Evolutionary conservation across 2,113 vertebrate species (phyloP).

Genomic region (Charadrius vociferus): DNA sequence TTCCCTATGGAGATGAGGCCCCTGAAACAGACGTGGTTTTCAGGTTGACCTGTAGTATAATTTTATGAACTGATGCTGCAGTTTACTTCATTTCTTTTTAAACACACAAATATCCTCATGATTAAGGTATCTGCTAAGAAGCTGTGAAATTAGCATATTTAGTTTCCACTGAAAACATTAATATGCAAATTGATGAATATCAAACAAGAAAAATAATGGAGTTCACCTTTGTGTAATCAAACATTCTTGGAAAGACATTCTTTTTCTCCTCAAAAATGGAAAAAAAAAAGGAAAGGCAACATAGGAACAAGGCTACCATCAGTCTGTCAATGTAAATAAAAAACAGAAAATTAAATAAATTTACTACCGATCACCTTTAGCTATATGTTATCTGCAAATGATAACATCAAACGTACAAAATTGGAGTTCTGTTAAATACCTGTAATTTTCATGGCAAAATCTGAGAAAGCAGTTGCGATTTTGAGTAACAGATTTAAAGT

Average conservation of each 20-base stretch:
- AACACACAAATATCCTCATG: constrained; percentile 42
- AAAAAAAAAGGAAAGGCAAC: background rate
- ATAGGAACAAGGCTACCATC: background rate
- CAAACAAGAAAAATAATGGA: constrained; percentile 27
- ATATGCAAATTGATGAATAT: constrained; percentile 57
- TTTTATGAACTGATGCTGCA: background rate
- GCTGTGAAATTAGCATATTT: constrained; percentile 60
- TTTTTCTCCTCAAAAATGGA: constrained; percentile 6
- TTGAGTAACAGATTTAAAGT: background rate
- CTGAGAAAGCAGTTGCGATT: background rate
- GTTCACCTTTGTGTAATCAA: constrained; percentile 61
- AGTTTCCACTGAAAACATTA: constrained; percentile 40
- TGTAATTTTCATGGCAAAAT: background rate
- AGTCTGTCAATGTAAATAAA: background rate
- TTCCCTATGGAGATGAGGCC: background rate
- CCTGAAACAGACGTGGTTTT: background rate
- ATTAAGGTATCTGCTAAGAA: constrained; percentile 47
- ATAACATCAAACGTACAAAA: background rate
- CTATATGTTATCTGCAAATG: background rate
- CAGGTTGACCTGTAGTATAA: background rate
- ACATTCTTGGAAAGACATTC: background rate
- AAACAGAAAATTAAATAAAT: background rate
- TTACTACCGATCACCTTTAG: background rate
- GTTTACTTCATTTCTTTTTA: constrained; percentile 7
- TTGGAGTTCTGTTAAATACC: background rate